A percentile compares a stretch with the other conserved stretches of the same genome.
Evolutionary conservation across 2,797 vertebrate genomes (phyloP).

Genomic region (Garrulus glandarius): DNA sequence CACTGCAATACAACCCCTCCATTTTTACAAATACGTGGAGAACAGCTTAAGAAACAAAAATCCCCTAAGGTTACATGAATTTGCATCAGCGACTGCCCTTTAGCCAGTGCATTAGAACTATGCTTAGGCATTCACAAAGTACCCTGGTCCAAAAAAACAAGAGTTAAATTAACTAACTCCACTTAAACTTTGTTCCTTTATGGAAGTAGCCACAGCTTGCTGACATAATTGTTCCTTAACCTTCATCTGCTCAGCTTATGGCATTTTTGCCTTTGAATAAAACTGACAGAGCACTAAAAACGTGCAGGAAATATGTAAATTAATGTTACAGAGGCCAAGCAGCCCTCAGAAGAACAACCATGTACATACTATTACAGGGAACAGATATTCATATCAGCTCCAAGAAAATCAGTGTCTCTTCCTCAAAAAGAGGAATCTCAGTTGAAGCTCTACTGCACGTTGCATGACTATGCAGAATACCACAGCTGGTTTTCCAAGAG

Average conservation of each 20-base stretch:
- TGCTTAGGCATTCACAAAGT: neutral
- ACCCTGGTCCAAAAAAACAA: neutral
- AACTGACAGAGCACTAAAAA: neutral
- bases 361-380: accelerated
- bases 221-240: neutral
- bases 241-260: neutral
- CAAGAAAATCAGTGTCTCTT: neutral
- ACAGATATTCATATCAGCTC: neutral
- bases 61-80: neutral
- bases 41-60: neutral
- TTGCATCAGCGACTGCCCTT: slow-evolving; percentile 41
- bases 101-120: neutral
- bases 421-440: neutral
- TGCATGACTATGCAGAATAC: slow-evolving; percentile 7
- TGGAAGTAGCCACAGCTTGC: neutral
- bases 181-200: neutral
- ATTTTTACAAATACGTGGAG: neutral
- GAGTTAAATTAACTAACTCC: neutral
- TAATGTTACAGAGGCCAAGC: neutral
- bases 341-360: neutral
- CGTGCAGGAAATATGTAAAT: accelerated
- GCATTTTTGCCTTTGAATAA: neutral
- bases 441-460: neutral
- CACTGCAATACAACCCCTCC: neutral
- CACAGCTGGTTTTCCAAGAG: neutral